Base-by-base conservation (phyloP, 2,888 invertebrate genomes). In the Ectobius pallidus region DNA sequence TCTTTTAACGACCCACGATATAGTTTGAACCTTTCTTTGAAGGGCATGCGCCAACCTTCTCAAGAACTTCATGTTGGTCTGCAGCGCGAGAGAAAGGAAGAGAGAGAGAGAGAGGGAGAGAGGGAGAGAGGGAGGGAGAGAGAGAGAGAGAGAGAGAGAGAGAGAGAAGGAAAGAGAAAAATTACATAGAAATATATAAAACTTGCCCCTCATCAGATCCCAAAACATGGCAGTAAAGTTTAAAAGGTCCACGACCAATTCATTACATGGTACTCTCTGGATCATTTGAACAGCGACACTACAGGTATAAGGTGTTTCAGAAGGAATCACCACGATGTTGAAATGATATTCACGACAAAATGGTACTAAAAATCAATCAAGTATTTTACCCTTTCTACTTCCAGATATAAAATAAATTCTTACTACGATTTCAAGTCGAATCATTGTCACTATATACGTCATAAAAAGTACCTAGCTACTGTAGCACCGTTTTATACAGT, bases 11-110 rank as follows among this genome's bases (percentile, higher is more conserved):
- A 61, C 39, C 70, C 61, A 27, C 30, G 14, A 18, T 32, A 34
- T 55, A 58, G 70, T 61, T 70, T 70, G 39, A 46, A 27, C 39
- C 39, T 42, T 46, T 46, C 69, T 69, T 69, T 69, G 69, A 69
- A 58, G 69, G 58, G 39, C 49, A 14, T 55, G 55, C 55, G 58
- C 4, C 18, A 46, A 3, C 46, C 18, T n/a, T n/a, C n/a, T 46
- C 7, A 11, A 11, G n/a, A 58, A 58, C 58, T 25, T 27, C 14
- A 30, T 16, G 1, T 58, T 16, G 3, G 7, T 22, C 18, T n/a
- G 3, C 46, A 4, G 46, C 4, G 3, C 46, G 6, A 9, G 39
- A 39, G 14, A 39, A 9, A 39, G 27, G 27, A 52, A 22, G 61
- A 61, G 61, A 22, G 25, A 63, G 22, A 63, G 63, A 42, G n/a